Evolutionary conservation across 1,140 invertebrate species (phyloP).

Genomic region (Saxidomus purpurata): DNA sequence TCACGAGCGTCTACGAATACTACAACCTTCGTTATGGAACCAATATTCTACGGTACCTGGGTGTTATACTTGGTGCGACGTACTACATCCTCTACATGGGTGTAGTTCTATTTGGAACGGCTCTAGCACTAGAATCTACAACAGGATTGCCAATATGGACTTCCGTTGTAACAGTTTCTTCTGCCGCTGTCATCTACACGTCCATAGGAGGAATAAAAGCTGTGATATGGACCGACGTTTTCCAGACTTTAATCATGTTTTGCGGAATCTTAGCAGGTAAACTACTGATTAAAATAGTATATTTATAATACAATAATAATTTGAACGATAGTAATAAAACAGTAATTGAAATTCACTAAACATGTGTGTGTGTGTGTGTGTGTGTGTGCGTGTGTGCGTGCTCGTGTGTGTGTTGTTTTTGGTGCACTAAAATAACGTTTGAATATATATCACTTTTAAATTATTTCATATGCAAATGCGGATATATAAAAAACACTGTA

Average conservation of each 20-base stretch:
- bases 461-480: too few species aligned
- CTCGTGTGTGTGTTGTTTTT: too few species aligned
- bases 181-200: background rate
- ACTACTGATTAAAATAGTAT: background rate
- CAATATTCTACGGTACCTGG: background rate
- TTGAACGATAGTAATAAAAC: too few species aligned
- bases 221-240: constrained; percentile 37
- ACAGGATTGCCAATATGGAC: background rate
- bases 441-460: too few species aligned
- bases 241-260: constrained; percentile 18
- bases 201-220: constrained; percentile 25
- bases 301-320: too few species aligned
- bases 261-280: constrained; percentile 20
- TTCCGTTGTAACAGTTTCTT: background rate
- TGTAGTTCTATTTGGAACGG: constrained; percentile 9
- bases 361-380: too few species aligned
- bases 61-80: background rate
- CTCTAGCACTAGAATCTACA: background rate
- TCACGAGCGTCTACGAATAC: constrained; percentile 17
- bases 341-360: too few species aligned
- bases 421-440: too few species aligned
- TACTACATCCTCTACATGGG: constrained; percentile 21
- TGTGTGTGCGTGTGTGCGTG: too few species aligned
- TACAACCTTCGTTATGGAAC: constrained; percentile 19
- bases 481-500: too few species aligned